These are phyloP conservation scores for Acromyrmex echinatior DNA, from an alignment of 1,140 invertebrate genomes.

Conservation along the genomic window DNA sequence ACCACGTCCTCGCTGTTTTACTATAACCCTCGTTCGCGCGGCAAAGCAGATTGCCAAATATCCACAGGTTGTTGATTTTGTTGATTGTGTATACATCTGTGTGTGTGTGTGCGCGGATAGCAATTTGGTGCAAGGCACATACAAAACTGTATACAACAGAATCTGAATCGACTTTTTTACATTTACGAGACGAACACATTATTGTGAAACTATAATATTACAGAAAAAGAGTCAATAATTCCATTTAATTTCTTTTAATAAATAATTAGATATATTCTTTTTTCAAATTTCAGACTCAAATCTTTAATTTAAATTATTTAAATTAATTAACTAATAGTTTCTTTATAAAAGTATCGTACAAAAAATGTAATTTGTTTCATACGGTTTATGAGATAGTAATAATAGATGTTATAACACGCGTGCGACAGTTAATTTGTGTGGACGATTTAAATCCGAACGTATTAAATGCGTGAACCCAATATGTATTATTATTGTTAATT, in stretches of 20 bases:
- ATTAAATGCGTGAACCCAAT: slow-evolving; percentile 35
- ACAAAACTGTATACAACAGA: slow-evolving; percentile 19
- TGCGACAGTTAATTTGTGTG: slow-evolving; percentile 17
- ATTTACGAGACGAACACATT: not conserved
- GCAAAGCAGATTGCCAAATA: slow-evolving; percentile 85
- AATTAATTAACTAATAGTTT: not conserved
- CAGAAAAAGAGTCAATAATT: not conserved
- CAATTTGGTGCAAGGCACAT: slow-evolving; percentile 51
- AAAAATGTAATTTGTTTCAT: not conserved
- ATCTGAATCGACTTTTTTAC: not conserved
- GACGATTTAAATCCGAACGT: slow-evolving; percentile 3
- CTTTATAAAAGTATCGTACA: not conserved
- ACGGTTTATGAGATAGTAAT: slow-evolving; percentile 14
- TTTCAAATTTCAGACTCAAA: not conserved
- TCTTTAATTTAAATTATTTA: not conserved
- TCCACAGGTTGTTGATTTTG: slow-evolving; percentile 85
- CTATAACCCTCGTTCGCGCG: slow-evolving; percentile 54
- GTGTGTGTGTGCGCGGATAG: slow-evolving; percentile 67
- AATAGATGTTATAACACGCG: slow-evolving; percentile 3
- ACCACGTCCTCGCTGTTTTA: slow-evolving; percentile 9
- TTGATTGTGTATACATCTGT: slow-evolving; percentile 72
- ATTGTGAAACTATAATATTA: not conserved
- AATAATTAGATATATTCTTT: not conserved
- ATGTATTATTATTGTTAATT: slow-evolving; percentile 49
- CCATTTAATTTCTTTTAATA: not conserved